phyloP scores from a whole-genome alignment of 2,888 invertebrate species.

The Drosophila vallismaia region DNA sequence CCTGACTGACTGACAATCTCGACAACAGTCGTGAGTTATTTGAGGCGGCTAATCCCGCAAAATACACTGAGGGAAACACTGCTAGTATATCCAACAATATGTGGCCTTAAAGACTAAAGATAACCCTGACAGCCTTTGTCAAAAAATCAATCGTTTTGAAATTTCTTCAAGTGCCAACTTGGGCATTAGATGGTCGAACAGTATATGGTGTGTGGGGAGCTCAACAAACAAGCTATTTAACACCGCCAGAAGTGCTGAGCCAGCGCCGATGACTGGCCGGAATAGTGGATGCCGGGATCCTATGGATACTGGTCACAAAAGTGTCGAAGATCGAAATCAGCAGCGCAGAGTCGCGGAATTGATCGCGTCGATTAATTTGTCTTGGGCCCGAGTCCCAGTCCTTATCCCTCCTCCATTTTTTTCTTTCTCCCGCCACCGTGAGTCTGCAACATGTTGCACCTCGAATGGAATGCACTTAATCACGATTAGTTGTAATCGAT shows the following conservation, averaged over 20 bases:
- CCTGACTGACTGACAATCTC: slow-evolving; percentile 77
- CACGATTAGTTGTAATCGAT: slow-evolving; percentile 82
- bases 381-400: slow-evolving; percentile 54
- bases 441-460: slow-evolving; percentile 72
- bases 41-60: slow-evolving; percentile 64
- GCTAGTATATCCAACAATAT: not conserved
- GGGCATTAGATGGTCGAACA: slow-evolving; percentile 68
- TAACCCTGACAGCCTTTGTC: too few relatives aligned
- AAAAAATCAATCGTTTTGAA: too few relatives aligned
- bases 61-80: slow-evolving; percentile 1
- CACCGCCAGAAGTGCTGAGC: slow-evolving; percentile 73
- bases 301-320: slow-evolving; percentile 42
- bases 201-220: slow-evolving; percentile 58
- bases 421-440: slow-evolving; percentile 57
- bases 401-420: not conserved
- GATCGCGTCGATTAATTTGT: slow-evolving; percentile 83
- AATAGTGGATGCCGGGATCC: slow-evolving; percentile 28
- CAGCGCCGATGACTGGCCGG: slow-evolving; percentile 63
- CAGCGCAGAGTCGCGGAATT: slow-evolving; percentile 73
- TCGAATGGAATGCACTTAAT: slow-evolving; percentile 82
- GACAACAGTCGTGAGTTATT: slow-evolving; percentile 78
- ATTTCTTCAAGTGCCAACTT: slow-evolving; percentile 13
- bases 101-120: not conserved
- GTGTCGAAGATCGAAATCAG: slow-evolving; percentile 80
- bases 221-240: slow-evolving; percentile 80